Evolutionary conservation across 2,888 invertebrate species (phyloP), one percentile per base, ranked within the genome.

Genomic region (Spilosoma lubricipeda): DNA sequence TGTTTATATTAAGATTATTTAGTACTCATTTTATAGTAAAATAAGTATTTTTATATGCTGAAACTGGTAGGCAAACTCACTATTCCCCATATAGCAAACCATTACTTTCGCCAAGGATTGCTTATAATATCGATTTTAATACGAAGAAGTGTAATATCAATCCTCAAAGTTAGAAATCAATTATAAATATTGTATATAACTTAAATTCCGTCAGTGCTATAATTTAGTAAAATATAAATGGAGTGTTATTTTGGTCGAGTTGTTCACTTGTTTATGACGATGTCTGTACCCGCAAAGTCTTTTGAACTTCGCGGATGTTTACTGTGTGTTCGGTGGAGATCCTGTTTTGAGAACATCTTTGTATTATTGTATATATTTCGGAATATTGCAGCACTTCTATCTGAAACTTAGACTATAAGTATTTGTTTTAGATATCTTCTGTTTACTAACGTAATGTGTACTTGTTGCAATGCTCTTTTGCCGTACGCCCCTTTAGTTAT

Each of bases 311-410:
- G 52, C 78, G 80, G 82, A 84, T 88, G 86, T 88, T 88, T 87
- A 87, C 85, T 83, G 87, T 82, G 84, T 84, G 84, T 86, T 86
- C 86, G 73, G 72, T 71, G 72, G 77, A 85, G 82, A 87, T 87
- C 85, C 85, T 85, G 86, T 87, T 88, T 86, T 83, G 84, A 75
- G 77, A 72, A 76, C 78, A 86, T 86, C 86, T 87, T 87, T 85
- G 86, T 85, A 79, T 82, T 80, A 77, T 74, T 80, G 77, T 79
- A 76, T 79, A 82, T 79, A 82, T 80, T 84, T 78, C 67, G 63
- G 80, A 78, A 82, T 86, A 80, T 78, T 79, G 75, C 79, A 70
- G 63, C 59, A 27, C 72, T 79, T 75, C 33, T 75, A 64, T 74
- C 63, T 72, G 30, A 52, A 72, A 82, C 69, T 77, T 74, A 18